Base-by-base conservation (phyloP, 1,140 invertebrate species). In the Zaprionus vittiger region DNA sequence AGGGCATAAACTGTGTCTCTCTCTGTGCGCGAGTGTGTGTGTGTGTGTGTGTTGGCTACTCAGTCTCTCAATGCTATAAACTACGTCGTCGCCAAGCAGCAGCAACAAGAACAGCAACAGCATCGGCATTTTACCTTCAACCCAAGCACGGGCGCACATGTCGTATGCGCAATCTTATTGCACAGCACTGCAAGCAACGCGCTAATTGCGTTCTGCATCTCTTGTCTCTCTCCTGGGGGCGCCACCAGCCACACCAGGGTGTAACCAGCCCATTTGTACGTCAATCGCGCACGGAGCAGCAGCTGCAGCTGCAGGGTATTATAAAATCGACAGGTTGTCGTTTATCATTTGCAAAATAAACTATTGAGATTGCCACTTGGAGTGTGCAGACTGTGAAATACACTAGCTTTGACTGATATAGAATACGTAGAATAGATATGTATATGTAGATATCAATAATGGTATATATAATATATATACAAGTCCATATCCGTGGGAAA, bases 11-110 rank as follows among this genome's bases (percentile, higher is more conserved):
- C 57, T 74, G 70, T 82, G 77, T 68, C 65, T 62, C 38, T 44
- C 6, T 44, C 1, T 41, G 4, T 5, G 14, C 6, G 14, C 5
- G 34, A 15, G 37, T 5, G 14, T 38, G 14, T 47, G n/a, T 11
- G 6, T 5, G 37, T 38, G 5, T 15, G 37, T 2, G 37, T 38
- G 37, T 15, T 47, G 73, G 59, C 83, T 61, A 70, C 77, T 79
- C 76, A 85, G 79, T 47, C 7, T 83, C 79, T 87, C 83, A 86
- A 86, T 86, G 83, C 80, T 86, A 86, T 87, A 86, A 83, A 89
- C 83, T 89, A 89, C 81, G 84, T 89, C 57, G 83, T 83, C 66
- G 80, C 31, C 67, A 34, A 26, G 60, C 31, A 68, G 38, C 60
- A 55, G 15, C 38, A 15, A 41, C 38, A 41, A 41, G 14, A 41